Evolutionary conservation across 2,888 invertebrate species (phyloP).

Genomic region (Muscina levida): DNA sequence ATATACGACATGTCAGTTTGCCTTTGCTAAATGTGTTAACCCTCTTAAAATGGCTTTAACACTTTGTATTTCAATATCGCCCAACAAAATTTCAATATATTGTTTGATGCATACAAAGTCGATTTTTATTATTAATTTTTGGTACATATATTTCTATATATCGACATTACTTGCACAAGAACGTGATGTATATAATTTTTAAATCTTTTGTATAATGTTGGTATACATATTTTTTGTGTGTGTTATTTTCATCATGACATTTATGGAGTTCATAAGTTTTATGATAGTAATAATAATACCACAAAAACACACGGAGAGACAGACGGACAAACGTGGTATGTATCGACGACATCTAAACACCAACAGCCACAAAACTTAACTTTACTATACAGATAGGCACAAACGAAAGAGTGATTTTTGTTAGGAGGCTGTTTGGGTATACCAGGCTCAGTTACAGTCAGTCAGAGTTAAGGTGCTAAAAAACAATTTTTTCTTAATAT

Average conservation of each 20-base stretch:
- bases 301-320: too few species aligned
- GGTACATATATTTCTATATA: not conserved
- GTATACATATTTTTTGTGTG: conserved; percentile 9
- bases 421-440: too few species aligned
- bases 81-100: not conserved
- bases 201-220: not conserved
- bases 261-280: conserved; percentile 66
- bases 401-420: not conserved
- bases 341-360: too few species aligned
- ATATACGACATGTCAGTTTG: too few species aligned
- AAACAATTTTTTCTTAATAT: conserved; percentile 18
- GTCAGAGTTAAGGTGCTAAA: conserved; percentile 27
- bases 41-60: too few species aligned
- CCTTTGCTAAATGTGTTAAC: too few species aligned
- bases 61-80: too few species aligned
- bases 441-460: conserved; percentile 19
- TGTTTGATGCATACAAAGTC: conserved; percentile 6
- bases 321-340: conserved; percentile 20
- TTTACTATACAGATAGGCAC: not conserved
- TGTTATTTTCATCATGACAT: conserved; percentile 62
- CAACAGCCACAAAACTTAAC: not conserved
- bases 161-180: conserved; percentile 19
- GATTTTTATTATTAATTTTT: conserved; percentile 4
- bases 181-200: conserved; percentile 1
- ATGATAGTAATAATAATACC: conserved; percentile 56